phyloP scores from a whole-genome alignment of 2,113 vertebrate genomes.

The Cricetomys ansorgei region DNA sequence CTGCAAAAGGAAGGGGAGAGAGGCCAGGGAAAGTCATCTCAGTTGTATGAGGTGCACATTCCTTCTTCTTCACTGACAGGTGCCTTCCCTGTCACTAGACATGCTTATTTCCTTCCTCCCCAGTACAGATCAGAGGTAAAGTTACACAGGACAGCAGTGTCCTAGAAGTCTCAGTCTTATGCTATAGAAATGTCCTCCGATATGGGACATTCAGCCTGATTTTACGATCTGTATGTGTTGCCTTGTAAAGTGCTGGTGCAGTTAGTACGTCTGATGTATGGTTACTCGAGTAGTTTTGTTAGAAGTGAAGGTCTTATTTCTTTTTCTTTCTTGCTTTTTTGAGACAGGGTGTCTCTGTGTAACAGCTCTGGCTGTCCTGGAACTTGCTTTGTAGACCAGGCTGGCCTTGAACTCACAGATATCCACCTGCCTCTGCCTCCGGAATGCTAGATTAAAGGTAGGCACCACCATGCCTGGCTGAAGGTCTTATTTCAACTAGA shows the following conservation, averaged over 20 bases:
- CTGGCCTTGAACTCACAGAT: neutral
- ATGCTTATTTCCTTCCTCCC: neutral
- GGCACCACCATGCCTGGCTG: neutral
- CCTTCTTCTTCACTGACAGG: neutral
- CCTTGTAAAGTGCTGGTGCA: neutral
- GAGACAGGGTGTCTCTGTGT: neutral
- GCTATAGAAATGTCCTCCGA: constrained; percentile 23
- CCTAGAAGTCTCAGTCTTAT: constrained; percentile 27
- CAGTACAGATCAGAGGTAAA: neutral
- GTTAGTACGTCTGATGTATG: neutral
- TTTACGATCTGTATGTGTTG: neutral
- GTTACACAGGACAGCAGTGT: neutral
- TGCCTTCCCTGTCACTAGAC: neutral
- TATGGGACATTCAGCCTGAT: neutral
- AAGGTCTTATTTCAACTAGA: neutral
- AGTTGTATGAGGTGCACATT: neutral
- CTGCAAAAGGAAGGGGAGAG: neutral
- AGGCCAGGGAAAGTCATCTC: neutral
- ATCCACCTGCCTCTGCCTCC: neutral
- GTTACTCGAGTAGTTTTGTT: constrained; percentile 16
- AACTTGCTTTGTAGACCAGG: neutral
- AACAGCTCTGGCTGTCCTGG: neutral
- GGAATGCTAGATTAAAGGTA: neutral
- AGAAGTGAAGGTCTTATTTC: neutral
- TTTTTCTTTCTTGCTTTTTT: neutral